A percentile compares a stretch with the other conserved stretches of the same genome.
These are phyloP conservation scores for Poeciliopsis paucimaculata DNA, from an alignment of 2,797 vertebrate genomes.

Conservation along the genomic window DNA sequence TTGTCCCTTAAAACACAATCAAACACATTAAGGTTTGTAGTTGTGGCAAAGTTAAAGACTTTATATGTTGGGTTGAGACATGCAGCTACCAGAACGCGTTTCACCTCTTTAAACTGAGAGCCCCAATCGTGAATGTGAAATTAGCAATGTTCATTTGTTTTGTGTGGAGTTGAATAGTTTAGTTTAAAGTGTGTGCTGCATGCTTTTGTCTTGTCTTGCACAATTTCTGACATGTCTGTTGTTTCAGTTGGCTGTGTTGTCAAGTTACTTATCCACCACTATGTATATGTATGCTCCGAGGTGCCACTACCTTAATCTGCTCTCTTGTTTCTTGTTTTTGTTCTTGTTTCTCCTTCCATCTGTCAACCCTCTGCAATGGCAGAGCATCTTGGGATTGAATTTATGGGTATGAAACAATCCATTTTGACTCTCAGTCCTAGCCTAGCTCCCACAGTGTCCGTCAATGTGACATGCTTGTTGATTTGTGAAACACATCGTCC, in stretches of 20 bases:
- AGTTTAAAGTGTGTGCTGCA: conserved; percentile 67
- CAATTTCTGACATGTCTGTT: conserved; percentile 48
- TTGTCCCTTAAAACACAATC: background rate
- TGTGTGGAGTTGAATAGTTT: background rate
- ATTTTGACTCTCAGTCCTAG: conserved; percentile 86
- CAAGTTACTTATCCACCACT: conserved; percentile 71
- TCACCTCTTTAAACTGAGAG: background rate
- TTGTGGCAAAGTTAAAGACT: background rate
- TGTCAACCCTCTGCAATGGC: conserved; percentile 89
- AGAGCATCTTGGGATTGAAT: conserved; percentile 99
- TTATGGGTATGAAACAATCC: conserved; percentile 97
- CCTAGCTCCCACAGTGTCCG: conserved; percentile 71
- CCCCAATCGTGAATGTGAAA: background rate
- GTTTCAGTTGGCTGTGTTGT: conserved; percentile 60
- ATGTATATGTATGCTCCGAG: conserved; percentile 67
- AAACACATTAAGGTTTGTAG: background rate
- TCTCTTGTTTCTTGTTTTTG: conserved; percentile 70
- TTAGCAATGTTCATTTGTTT: background rate
- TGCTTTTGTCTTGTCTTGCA: conserved; percentile 62
- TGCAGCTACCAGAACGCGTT: background rate
- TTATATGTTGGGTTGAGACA: conserved; percentile 1
- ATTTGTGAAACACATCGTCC: conserved; percentile 77
- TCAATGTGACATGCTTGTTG: conserved; percentile 77
- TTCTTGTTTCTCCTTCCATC: conserved; percentile 68
- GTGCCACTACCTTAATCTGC: conserved; percentile 86